Evolutionary conservation across 2,113 vertebrate genomes (phyloP).

Genomic region (Danionella cerebrum): DNA sequence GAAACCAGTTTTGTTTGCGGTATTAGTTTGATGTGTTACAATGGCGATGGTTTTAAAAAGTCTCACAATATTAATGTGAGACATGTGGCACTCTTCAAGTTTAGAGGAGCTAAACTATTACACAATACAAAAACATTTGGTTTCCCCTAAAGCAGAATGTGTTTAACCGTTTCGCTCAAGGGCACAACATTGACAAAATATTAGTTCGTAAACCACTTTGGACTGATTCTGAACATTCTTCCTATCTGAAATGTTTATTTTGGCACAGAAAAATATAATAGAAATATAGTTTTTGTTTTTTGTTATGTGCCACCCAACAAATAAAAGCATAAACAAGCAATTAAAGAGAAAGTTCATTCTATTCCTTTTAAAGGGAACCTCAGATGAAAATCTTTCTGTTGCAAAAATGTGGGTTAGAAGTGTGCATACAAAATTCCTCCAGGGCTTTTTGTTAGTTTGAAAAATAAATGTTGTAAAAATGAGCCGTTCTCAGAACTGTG

Average conservation of each 20-base stretch:
- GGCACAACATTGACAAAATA: background rate
- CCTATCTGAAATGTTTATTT: slow-evolving; percentile 31
- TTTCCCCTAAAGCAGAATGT: background rate
- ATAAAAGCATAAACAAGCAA: slow-evolving; percentile 26
- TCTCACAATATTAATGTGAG: slow-evolving; percentile 7
- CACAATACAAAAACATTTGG: background rate
- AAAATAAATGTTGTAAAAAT: too few relatives aligned
- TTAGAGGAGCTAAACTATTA: background rate
- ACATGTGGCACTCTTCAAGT: background rate
- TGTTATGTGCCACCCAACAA: slow-evolving; percentile 28
- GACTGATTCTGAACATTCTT: slow-evolving; percentile 27
- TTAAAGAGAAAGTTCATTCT: too few relatives aligned
- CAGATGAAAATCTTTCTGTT: too few relatives aligned
- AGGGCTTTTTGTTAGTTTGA: too few relatives aligned
- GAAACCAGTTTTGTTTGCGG: background rate
- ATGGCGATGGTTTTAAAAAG: background rate
- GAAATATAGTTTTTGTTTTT: slow-evolving; percentile 43
- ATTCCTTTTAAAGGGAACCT: too few relatives aligned
- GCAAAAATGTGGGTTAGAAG: too few relatives aligned
- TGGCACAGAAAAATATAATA: slow-evolving; percentile 46
- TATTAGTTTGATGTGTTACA: background rate
- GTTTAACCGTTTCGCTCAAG: background rate
- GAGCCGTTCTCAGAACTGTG: too few relatives aligned
- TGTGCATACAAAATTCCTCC: too few relatives aligned
- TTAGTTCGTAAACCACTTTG: background rate